phyloP scores from a whole-genome alignment of 2,888 invertebrate genomes.

The Chloromyia formosa region DNA sequence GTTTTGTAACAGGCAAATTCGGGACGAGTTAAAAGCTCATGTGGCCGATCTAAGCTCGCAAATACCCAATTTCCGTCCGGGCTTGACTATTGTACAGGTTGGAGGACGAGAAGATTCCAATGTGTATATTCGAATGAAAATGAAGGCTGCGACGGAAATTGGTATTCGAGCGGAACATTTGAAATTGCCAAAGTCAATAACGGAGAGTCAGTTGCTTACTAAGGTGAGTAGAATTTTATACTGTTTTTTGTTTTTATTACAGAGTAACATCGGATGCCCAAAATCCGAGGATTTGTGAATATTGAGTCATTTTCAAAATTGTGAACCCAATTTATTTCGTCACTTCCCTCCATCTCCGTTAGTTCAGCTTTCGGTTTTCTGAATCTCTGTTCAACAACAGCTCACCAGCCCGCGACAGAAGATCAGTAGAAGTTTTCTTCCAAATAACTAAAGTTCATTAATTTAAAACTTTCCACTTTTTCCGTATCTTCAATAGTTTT shows the following conservation, averaged over 20 bases:
- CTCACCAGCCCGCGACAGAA: too few relatives aligned
- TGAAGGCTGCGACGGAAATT: conserved; percentile 89
- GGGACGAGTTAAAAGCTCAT: conserved; percentile 72
- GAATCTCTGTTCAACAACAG: too few relatives aligned
- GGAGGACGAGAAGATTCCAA: conserved; percentile 97
- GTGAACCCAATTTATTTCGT: too few relatives aligned
- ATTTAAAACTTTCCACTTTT: too few relatives aligned
- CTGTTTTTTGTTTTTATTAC: not conserved
- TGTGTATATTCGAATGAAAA: conserved; percentile 97
- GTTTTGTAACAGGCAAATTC: conserved; percentile 71
- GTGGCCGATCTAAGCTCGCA: conserved; percentile 69
- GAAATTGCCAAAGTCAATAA: conserved; percentile 79
- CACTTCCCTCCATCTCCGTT: too few relatives aligned
- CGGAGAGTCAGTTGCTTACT: conserved; percentile 72
- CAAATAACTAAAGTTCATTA: too few relatives aligned
- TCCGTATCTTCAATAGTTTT: too few relatives aligned
- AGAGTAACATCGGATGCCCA: not conserved
- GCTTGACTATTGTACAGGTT: conserved; percentile 94
- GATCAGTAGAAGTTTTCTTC: too few relatives aligned
- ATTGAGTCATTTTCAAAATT: too few relatives aligned
- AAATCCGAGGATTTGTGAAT: not conserved
- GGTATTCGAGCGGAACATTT: conserved; percentile 86
- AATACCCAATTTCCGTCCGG: conserved; percentile 73
- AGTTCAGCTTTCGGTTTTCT: too few relatives aligned
- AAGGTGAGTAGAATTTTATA: conserved; percentile 59